These are phyloP conservation scores for Vanessa tameamea DNA, from an alignment of 1,140 invertebrate species.

Conservation along the genomic window DNA sequence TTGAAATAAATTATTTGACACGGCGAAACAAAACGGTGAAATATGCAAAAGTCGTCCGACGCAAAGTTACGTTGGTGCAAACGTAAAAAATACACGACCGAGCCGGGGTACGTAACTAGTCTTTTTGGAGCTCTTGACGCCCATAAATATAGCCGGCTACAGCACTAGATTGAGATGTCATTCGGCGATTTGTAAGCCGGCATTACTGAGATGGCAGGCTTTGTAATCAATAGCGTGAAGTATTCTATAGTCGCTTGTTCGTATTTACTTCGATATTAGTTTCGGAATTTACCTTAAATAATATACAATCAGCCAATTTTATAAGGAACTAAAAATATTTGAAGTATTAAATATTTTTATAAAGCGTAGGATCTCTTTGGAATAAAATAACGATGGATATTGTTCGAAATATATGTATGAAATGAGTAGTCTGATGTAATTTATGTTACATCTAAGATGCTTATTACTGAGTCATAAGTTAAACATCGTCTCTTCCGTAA, in stretches of 20 bases:
- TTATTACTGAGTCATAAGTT: too few species aligned
- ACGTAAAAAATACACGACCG: slow-evolving; percentile 44
- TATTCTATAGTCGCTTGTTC: background rate
- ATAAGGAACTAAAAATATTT: too few species aligned
- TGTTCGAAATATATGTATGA: too few species aligned
- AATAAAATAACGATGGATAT: too few species aligned
- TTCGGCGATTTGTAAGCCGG: slow-evolving; percentile 36
- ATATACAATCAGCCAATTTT: too few species aligned
- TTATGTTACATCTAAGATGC: too few species aligned
- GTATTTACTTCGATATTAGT: background rate
- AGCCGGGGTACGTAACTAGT: slow-evolving; percentile 40
- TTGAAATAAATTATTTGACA: slow-evolving; percentile 48
- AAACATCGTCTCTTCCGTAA: too few species aligned
- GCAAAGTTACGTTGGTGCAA: slow-evolving; percentile 43
- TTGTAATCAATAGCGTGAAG: slow-evolving; percentile 24
- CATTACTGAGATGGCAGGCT: slow-evolving; percentile 24
- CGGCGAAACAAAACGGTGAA: slow-evolving; percentile 44
- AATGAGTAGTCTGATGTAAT: too few species aligned
- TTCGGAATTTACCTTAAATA: too few species aligned
- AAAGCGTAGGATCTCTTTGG: too few species aligned
- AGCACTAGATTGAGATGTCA: slow-evolving; percentile 44
- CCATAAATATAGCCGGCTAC: slow-evolving; percentile 39
- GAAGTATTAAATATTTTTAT: too few species aligned
- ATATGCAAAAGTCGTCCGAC: slow-evolving; percentile 45
- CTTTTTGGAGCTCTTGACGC: slow-evolving; percentile 42